phyloP scores from a whole-genome alignment of 2,113 vertebrate genomes.

The Bos javanicus region DNA sequence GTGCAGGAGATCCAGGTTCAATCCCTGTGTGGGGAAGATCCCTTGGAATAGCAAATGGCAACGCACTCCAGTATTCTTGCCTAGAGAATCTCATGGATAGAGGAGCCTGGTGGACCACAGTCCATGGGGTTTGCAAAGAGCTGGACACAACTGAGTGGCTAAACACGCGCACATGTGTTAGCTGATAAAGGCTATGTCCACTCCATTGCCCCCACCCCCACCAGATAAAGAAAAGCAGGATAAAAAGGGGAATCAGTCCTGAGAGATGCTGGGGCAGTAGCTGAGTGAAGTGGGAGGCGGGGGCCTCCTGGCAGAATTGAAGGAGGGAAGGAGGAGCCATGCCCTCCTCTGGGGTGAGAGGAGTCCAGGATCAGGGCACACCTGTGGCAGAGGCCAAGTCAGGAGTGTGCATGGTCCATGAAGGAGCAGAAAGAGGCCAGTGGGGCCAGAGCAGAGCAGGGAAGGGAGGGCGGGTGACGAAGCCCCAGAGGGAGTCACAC shows the following conservation, averaged over 20 bases:
- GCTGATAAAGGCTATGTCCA: not conserved
- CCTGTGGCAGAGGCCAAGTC: not conserved
- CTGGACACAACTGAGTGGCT: not conserved
- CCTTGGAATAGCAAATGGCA: not conserved
- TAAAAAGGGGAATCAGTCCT: not conserved
- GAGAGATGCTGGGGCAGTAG: not conserved
- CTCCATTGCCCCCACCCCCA: not conserved
- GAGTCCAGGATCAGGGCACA: not conserved
- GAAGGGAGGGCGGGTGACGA: not conserved
- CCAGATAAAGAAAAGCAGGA: too few relatives aligned
- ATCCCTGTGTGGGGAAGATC: not conserved
- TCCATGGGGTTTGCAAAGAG: not conserved
- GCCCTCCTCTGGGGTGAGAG: not conserved
- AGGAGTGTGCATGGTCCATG: not conserved
- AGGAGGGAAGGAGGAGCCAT: not conserved
- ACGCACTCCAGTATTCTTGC: not conserved
- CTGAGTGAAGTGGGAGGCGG: not conserved
- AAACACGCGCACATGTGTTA: fast-evolving
- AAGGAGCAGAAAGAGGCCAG: not conserved
- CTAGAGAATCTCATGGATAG: not conserved
- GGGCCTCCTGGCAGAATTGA: not conserved
- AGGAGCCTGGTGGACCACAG: not conserved
- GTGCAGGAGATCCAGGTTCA: not conserved
- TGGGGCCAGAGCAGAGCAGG: not conserved
- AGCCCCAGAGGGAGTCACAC: not conserved